Conservation (phyloP, 2,888 invertebrate species). For the Aphelenchoides bicaudatus region DNA sequence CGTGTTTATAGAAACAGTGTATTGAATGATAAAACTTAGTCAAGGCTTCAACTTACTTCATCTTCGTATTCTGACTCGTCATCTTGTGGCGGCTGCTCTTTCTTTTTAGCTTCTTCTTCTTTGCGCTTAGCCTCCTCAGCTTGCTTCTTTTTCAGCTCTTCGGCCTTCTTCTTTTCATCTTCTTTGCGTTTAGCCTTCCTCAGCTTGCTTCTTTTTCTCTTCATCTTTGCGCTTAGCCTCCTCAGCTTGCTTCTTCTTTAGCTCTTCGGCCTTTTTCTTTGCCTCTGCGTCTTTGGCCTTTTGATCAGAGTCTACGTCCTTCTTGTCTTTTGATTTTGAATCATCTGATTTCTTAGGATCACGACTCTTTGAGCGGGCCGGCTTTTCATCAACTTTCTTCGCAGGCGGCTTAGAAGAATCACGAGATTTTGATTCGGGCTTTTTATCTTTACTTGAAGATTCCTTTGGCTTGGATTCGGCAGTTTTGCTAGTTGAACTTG, state of each 20-base stretch:
- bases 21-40: too few species aligned
- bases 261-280: slow-evolving; percentile 31
- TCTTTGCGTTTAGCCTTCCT: background rate
- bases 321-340: slow-evolving; percentile 26
- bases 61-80: slow-evolving; percentile 25
- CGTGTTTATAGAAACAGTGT: too few species aligned
- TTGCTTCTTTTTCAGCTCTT: slow-evolving; percentile 18
- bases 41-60: slow-evolving; percentile 17
- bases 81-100: slow-evolving; percentile 8
- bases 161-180: slow-evolving; percentile 14
- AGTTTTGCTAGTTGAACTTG: too few species aligned
- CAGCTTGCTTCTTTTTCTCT: background rate
- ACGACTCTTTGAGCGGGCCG: too few species aligned
- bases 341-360: slow-evolving; percentile 28
- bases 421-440: too few species aligned
- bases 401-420: too few species aligned
- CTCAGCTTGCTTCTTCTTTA: slow-evolving; percentile 24
- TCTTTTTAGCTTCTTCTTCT: background rate
- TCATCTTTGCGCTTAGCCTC: background rate
- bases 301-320: slow-evolving; percentile 14
- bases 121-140: slow-evolving; percentile 1
- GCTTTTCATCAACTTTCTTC: too few species aligned
- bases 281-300: slow-evolving; percentile 30
- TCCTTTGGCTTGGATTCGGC: too few species aligned
- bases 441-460: background rate